Base-by-base conservation (phyloP, 1,140 invertebrate species). In the Brachionus rotundiformis region DNA sequence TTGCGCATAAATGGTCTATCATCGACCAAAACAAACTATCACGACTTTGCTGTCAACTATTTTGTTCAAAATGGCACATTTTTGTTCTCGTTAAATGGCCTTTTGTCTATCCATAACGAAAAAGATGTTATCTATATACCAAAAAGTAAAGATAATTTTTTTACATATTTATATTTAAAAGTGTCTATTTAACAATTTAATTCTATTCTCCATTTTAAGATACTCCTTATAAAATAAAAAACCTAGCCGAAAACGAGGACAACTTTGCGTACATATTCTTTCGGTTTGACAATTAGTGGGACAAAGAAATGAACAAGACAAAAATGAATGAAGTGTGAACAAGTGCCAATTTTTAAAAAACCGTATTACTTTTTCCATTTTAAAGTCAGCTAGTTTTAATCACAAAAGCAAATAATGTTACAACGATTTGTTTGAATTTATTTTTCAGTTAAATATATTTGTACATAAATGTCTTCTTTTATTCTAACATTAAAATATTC, bases 51-150 rank as follows among this genome's bases (percentile, higher is more conserved):
- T 4, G 29, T 73, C 23, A 73, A 16, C 44, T 73, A 47, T 27
- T 41, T 47, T 13, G 68, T 73, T 44, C 33, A 73, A 73, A 23
- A 31, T 25, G 68, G 68, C 23, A 8, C 19, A 25, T 73, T 39
- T 73, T 25, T 73, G 10, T 73, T 73, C 5, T 73, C 68, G 6
- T 27, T 73, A 25, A 73, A 73, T 73, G 36, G 36, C 23, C 10
- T 25, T 16, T 7, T 73, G 8, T 73, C 68, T 1, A 11, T 47
- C 0, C 68, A 73, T 73, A 1, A 41, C 10, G 36, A 73, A 73
- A 44, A 41, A 44, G 68, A 73, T 73, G 68, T 73, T 31, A 73
- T 73, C 4, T 44, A n/a, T 25, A 44, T 73, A 7, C 68, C 68
- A 7, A 25, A 23, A 44, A 73, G 36, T 41, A 41, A 73, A n/a